phyloP scores from a whole-genome alignment of 2,113 vertebrate species.

The Equus quagga region DNA sequence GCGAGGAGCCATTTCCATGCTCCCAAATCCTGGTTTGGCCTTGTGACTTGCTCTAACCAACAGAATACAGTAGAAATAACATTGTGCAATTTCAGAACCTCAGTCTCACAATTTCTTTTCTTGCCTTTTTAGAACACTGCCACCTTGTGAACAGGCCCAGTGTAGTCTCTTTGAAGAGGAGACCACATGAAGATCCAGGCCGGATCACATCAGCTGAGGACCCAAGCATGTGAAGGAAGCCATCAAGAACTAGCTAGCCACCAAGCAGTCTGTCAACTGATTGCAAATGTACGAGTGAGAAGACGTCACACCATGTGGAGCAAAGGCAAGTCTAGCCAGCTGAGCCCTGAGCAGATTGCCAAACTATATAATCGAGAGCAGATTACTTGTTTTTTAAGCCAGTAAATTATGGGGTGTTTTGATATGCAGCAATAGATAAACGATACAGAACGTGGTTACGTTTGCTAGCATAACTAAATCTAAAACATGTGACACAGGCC shows the following conservation, averaged over 20 bases:
- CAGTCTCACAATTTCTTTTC: background rate
- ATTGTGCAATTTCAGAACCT: background rate
- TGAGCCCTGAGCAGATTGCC: background rate
- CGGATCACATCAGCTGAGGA: background rate
- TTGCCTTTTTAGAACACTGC: background rate
- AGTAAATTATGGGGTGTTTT: background rate
- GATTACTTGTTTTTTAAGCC: background rate
- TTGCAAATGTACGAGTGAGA: background rate
- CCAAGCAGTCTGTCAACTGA: background rate
- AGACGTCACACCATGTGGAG: background rate
- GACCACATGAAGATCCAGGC: background rate
- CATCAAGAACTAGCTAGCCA: background rate
- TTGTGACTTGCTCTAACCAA: background rate
- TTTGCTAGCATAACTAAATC: background rate
- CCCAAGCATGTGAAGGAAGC: background rate
- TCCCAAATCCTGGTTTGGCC: background rate
- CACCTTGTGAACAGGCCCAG: background rate
- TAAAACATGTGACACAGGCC: background rate
- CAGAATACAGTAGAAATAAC: background rate
- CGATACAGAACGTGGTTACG: background rate
- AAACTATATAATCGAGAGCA: background rate
- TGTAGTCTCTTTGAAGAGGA: background rate
- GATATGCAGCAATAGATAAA: background rate
- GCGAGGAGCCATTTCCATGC: background rate
- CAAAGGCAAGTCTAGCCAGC: background rate